These are phyloP conservation scores for Urechis unicinctus DNA, from an alignment of 2,888 invertebrate genomes.

Conservation along the genomic window DNA sequence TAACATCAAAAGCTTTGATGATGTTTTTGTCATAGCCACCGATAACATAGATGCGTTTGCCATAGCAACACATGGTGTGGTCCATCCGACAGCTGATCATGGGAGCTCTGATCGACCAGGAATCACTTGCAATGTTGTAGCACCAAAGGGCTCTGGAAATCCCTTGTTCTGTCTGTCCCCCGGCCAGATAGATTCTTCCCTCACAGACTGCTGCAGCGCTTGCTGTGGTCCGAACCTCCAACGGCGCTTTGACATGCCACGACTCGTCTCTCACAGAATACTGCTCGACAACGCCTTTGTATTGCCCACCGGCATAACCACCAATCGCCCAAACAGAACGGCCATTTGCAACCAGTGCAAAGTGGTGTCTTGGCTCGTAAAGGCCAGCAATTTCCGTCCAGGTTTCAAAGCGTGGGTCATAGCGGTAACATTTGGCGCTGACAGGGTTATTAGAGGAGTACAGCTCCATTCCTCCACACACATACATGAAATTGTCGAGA, in stretches of 20 bases:
- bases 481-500: slow-evolving; percentile 13
- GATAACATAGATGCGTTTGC: slow-evolving; percentile 6
- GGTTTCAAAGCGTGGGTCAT: slow-evolving; percentile 11
- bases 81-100: slow-evolving; percentile 12
- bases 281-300: slow-evolving; percentile 10
- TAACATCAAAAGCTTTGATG: slow-evolving; percentile 12
- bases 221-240: slow-evolving; percentile 8
- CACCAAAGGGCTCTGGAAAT: slow-evolving; percentile 8
- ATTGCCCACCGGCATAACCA: slow-evolving; percentile 10
- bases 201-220: slow-evolving; percentile 7
- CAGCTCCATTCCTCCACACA: slow-evolving; percentile 14
- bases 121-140: slow-evolving; percentile 5
- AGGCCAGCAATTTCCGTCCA: slow-evolving; percentile 10
- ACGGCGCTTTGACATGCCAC: slow-evolving; percentile 3
- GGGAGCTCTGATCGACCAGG: slow-evolving; percentile 3
- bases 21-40: slow-evolving; percentile 15
- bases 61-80: slow-evolving; percentile 6
- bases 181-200: slow-evolving; percentile 8
- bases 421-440: slow-evolving; percentile 11
- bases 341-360: slow-evolving; percentile 5
- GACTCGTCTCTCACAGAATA: slow-evolving; percentile 2
- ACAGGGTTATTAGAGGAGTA: slow-evolving; percentile 13
- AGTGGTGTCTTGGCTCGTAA: slow-evolving; percentile 13
- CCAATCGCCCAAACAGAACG: slow-evolving; percentile 11
- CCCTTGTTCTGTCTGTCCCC: slow-evolving; percentile 11